These are phyloP conservation scores for Pygathrix nemaeus DNA, from an alignment of 2,113 vertebrate species.

Conservation along the genomic window DNA sequence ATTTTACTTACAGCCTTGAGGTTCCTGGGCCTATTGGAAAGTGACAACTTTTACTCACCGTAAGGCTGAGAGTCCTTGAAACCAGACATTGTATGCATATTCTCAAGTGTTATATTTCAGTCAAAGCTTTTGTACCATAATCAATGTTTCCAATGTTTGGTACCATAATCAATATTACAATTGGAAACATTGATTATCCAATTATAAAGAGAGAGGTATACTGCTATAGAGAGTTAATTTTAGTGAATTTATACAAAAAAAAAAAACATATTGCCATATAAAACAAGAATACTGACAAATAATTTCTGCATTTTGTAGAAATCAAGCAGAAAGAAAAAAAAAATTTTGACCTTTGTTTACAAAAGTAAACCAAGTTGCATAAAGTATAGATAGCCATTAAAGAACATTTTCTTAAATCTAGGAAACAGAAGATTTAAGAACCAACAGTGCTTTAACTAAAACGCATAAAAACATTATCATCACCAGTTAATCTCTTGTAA, in stretches of 20 bases:
- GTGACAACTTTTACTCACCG: background rate
- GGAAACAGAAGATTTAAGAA: background rate
- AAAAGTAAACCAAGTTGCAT: background rate
- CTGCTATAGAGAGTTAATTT: background rate
- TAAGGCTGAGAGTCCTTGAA: background rate
- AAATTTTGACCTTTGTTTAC: background rate
- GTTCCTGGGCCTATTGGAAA: background rate
- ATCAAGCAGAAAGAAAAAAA: background rate
- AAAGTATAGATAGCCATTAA: background rate
- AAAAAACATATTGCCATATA: too few relatives aligned
- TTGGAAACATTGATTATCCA: too few relatives aligned
- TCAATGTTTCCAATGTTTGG: background rate
- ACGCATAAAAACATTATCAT: background rate
- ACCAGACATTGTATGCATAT: background rate
- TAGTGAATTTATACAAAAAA: background rate
- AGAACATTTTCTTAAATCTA: background rate
- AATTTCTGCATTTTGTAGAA: background rate
- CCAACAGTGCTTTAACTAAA: background rate
- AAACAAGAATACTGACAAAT: background rate
- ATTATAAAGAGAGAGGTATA: too few relatives aligned
- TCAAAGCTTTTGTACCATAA: background rate
- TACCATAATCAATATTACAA: too few relatives aligned
- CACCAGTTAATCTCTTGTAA: background rate
- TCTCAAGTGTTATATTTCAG: background rate
- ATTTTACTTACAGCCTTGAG: background rate